These are phyloP conservation scores for Morus bassanus DNA, from an alignment of 2,797 vertebrate genomes.

Conservation along the genomic window DNA sequence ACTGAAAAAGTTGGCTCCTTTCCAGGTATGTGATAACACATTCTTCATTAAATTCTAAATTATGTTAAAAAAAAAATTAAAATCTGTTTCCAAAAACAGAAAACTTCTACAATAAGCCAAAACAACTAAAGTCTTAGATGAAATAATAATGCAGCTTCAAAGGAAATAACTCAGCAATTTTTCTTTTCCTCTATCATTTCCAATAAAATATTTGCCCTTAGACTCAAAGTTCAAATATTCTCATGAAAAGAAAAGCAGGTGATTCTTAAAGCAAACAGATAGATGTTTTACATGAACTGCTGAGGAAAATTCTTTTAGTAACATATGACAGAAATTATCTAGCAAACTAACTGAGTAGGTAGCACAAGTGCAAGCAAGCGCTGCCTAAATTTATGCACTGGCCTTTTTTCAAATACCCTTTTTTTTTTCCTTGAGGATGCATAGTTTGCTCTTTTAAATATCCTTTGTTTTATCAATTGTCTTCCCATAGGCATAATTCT, in stretches of 20 bases:
- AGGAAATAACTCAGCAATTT: not conserved
- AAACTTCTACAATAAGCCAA: not conserved
- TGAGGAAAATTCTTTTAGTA: not conserved
- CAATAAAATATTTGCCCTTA: not conserved
- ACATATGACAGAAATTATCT: not conserved
- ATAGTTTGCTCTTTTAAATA: constrained; percentile 27
- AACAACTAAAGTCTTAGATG: not conserved
- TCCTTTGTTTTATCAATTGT: not conserved
- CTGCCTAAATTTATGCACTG: not conserved
- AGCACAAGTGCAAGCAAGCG: not conserved
- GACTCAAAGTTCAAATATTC: not conserved
- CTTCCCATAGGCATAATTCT: not conserved
- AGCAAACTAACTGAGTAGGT: not conserved
- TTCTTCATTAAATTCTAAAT: not conserved
- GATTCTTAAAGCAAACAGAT: not conserved
- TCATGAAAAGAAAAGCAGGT: not conserved
- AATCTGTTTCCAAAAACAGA: not conserved
- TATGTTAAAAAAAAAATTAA: not conserved
- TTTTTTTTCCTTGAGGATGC: not conserved
- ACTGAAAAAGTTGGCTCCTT: not conserved
- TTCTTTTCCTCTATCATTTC: not conserved
- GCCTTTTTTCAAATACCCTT: not conserved
- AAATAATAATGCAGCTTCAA: not conserved
- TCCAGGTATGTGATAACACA: not conserved
- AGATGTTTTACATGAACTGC: not conserved